Evolutionary conservation across 2,888 invertebrate species (phyloP).

Genomic region (Drosophila ezoana): DNA sequence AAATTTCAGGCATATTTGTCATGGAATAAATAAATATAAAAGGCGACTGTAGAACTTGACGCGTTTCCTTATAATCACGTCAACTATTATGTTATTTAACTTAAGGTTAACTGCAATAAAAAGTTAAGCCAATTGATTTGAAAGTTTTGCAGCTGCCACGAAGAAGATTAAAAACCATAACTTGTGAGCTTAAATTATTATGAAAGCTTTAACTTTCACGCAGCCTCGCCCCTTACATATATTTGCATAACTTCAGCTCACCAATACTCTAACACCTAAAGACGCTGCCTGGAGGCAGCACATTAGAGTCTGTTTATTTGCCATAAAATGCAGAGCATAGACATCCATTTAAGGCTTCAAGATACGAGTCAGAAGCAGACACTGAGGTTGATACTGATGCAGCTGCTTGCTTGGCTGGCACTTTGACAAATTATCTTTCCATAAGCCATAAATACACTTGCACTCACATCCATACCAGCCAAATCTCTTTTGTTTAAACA

Average conservation of each 20-base stretch:
- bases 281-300: too few relatives aligned
- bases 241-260: background rate
- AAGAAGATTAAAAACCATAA: too few relatives aligned
- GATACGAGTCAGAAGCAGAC: conserved; percentile 5
- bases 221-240: background rate
- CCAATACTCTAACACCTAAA: background rate
- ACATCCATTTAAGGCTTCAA: conserved; percentile 17
- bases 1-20: too few relatives aligned
- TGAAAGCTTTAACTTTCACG: background rate
- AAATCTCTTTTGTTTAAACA: conserved; percentile 9
- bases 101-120: too few relatives aligned
- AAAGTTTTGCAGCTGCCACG: background rate
- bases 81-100: too few relatives aligned
- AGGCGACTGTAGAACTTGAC: too few relatives aligned
- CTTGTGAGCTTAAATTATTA: too few relatives aligned
- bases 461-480: conserved; percentile 30
- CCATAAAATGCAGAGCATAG: conserved; percentile 40
- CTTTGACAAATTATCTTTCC: conserved; percentile 57
- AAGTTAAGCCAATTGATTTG: background rate
- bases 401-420: conserved; percentile 41
- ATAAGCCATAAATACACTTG: conserved; percentile 60
- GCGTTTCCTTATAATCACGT: too few relatives aligned
- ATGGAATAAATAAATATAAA: too few relatives aligned
- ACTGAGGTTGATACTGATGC: conserved; percentile 21
- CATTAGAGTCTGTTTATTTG: conserved; percentile 31